Percentiles rank a stretch among this genome's conserved stretches.
phyloP scores from a whole-genome alignment of 2,888 invertebrate species.

The Cryptophagus acutangulus region DNA sequence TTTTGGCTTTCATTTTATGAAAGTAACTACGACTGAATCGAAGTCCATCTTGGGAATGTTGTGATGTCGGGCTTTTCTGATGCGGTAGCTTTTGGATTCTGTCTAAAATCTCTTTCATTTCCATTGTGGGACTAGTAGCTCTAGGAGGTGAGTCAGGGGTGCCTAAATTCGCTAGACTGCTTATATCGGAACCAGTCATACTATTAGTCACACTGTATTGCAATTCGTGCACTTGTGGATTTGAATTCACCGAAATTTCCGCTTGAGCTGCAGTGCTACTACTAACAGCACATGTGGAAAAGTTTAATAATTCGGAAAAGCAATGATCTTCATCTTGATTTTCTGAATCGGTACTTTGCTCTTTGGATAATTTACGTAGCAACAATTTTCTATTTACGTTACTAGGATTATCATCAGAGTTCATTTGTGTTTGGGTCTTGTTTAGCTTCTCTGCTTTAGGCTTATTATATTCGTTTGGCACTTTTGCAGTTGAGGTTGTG shows the following conservation, averaged over 20 bases:
- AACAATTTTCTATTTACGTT: constrained; percentile 28
- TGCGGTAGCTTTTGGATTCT: constrained; percentile 65
- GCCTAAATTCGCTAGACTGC: constrained; percentile 62
- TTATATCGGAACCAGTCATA: constrained; percentile 58
- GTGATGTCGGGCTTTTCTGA: constrained; percentile 46
- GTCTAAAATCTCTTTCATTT: constrained; percentile 67
- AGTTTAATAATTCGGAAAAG: constrained; percentile 44
- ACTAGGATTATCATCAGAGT: constrained; percentile 34
- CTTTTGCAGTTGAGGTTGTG: constrained; percentile 10
- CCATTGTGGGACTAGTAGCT: constrained; percentile 76
- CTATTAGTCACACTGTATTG: constrained; percentile 45
- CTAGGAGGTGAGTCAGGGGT: constrained; percentile 72
- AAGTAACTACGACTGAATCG: constrained; percentile 46
- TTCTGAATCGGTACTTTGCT: constrained; percentile 40
- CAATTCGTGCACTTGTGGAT: constrained; percentile 33
- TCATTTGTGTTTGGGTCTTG: constrained; percentile 22
- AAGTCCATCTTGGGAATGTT: constrained; percentile 28
- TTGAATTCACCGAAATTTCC: constrained; percentile 35
- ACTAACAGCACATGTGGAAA: constrained; percentile 43
- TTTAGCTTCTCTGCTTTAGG: constrained; percentile 23
- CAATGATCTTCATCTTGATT: constrained; percentile 40
- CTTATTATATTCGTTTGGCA: constrained; percentile 3
- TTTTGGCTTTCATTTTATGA: constrained; percentile 57
- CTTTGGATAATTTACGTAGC: constrained; percentile 22
- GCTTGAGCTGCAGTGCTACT: constrained; percentile 33